Evolutionary conservation across 1,140 invertebrate genomes (phyloP).

Genomic region (Drosophila kurseongensis): DNA sequence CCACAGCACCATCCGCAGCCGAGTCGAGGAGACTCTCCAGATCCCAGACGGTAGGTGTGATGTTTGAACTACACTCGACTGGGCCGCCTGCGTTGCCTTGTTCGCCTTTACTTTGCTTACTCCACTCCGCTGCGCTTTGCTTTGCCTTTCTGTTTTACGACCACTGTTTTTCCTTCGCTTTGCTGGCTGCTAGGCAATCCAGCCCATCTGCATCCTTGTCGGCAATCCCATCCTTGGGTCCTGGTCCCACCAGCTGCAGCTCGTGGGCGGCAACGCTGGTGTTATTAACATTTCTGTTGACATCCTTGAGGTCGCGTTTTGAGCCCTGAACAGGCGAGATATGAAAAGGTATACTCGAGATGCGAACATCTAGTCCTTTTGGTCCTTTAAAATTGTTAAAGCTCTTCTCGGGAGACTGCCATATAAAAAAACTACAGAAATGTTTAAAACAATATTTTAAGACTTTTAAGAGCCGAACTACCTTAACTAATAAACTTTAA

Average conservation of each 20-base stretch:
- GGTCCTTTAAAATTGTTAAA: too few species aligned
- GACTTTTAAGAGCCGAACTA: too few species aligned
- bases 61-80: conserved; percentile 79
- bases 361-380: too few species aligned
- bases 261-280: conserved; percentile 32
- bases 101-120: conserved; percentile 37
- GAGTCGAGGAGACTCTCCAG: conserved; percentile 34
- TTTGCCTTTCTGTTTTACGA: conserved; percentile 53
- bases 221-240: conserved; percentile 8
- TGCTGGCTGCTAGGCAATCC: conserved; percentile 45
- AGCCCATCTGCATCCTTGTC: conserved; percentile 29
- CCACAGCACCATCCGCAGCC: conserved; percentile 52
- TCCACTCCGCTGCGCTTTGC: conserved; percentile 25
- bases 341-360: not conserved
- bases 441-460: not conserved
- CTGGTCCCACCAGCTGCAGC: not conserved
- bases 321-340: conserved; percentile 4
- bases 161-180: conserved; percentile 52
- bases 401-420: too few species aligned
- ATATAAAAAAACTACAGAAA: too few species aligned
- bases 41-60: conserved; percentile 66
- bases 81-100: conserved; percentile 33
- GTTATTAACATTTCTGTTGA: conserved; percentile 78
- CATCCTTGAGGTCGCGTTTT: conserved; percentile 62
- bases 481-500: too few species aligned